Evolutionary conservation across 2,888 invertebrate species (phyloP), one percentile per base, ranked within the genome.

Genomic region (Perdita meconis): DNA sequence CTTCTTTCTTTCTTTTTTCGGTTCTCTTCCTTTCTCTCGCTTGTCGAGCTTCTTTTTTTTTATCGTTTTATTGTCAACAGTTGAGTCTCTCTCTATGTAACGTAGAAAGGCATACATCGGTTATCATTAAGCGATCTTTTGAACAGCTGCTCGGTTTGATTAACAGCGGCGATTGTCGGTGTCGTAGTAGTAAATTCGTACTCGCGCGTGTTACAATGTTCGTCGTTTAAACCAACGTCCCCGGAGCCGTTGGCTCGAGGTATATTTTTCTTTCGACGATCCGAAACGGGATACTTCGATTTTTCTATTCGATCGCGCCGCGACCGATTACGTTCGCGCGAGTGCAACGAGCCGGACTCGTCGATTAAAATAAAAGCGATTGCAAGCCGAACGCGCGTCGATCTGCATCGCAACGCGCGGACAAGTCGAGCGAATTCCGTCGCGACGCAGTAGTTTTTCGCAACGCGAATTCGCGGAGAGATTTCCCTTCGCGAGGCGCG

Each of bases 41-140:
- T 70, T 57, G 40, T 77, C 63, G 57, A 75, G 69, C 55, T 65
- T 77, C n/a, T n/a, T n/a, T n/a, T n/a, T n/a, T n/a, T n/a, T n/a
- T n/a, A n/a, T 81, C 81, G 78, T 81, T 80, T 82, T 82, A 82
- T 82, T 82, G 82, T 82, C 82, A 81, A 71, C 65, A 69, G 78
- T 82, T 60, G 68, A 75, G 72, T 75, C 67, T 69, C 76, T 74
- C 56, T 56, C 26, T 24, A 38, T 47, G 12, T 68, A 72, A 67
- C 66, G 67, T 68, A 78, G 72, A 78, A 79, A 79, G 79, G 79
- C 69, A 78, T 77, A 50, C 8, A 78, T 70, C 78, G 78, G 78
- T 74, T 40, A 36, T n/a, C n/a, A n/a, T 50, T 73, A 78, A 73
- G 61, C 69, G 68, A 78, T 64, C 8, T 67, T 59, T 57, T 51